These are phyloP conservation scores for Spodoptera littoralis DNA, from an alignment of 2,888 invertebrate species.

Conservation along the genomic window DNA sequence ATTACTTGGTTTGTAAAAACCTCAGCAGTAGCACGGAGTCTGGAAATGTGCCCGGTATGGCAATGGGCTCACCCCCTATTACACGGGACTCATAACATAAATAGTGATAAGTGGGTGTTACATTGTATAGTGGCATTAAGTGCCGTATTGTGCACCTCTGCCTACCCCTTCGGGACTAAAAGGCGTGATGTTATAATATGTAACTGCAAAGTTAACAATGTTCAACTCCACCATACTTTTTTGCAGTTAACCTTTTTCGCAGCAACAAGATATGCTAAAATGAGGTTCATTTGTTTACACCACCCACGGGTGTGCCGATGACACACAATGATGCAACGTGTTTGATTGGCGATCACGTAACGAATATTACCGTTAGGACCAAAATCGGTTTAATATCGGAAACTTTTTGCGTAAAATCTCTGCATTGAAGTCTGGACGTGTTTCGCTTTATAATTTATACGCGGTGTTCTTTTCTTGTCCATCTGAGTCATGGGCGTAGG, in stretches of 20 bases:
- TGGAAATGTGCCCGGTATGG: no score
- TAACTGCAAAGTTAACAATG: neutral
- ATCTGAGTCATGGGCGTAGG: conserved; percentile 20
- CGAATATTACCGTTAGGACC: conserved; percentile 26
- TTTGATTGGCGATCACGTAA: conserved; percentile 30
- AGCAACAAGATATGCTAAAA: conserved; percentile 13
- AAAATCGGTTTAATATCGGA: conserved; percentile 25
- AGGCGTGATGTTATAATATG: no score
- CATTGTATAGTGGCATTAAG: no score
- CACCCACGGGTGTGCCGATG: conserved; percentile 31
- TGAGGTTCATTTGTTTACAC: conserved; percentile 18
- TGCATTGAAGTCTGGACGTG: conserved; percentile 31
- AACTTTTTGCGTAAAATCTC: conserved; percentile 30
- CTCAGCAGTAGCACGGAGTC: no score
- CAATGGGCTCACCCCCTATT: no score
- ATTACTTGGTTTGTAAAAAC: no score
- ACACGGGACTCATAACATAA: no score
- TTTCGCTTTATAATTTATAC: conserved; percentile 1
- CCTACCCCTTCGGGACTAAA: no score
- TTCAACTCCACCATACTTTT: neutral
- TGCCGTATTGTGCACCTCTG: no score
- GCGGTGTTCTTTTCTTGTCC: conserved; percentile 9
- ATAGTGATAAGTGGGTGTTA: no score
- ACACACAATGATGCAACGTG: conserved; percentile 52
- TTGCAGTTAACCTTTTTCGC: neutral